These are phyloP conservation scores for Heliconius hewitsoni DNA, from an alignment of 1,140 invertebrate species.

Conservation along the genomic window DNA sequence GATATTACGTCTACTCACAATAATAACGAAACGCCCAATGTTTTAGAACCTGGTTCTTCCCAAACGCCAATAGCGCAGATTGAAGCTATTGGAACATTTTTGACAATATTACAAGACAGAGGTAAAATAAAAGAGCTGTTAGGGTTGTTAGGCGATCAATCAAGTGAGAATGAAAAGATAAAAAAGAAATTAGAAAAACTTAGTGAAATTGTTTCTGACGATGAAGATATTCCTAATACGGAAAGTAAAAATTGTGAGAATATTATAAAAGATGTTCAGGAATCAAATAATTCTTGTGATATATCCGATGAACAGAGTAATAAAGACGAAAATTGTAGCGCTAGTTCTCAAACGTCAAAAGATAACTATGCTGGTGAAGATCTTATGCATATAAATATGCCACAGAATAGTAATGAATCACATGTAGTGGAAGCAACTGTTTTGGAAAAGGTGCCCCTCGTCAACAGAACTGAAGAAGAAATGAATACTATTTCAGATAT, in stretches of 20 bases:
- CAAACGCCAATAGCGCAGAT: constrained; percentile 37
- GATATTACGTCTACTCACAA: constrained; percentile 60
- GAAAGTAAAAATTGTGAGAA: constrained; percentile 16
- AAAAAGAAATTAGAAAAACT: constrained; percentile 71
- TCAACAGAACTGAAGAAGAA: neutral
- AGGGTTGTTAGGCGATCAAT: constrained; percentile 54
- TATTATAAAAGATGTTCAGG: neutral
- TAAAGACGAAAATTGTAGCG: constrained; percentile 19
- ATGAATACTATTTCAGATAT: neutral
- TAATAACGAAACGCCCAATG: constrained; percentile 28
- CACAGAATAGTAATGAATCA: neutral
- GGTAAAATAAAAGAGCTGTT: constrained; percentile 70
- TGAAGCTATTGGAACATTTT: constrained; percentile 58
- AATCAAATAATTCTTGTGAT: constrained; percentile 5
- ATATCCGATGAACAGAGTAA: neutral
- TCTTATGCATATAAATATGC: neutral
- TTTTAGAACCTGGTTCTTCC: constrained; percentile 34
- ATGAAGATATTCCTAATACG: constrained; percentile 39
- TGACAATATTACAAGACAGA: constrained; percentile 72
- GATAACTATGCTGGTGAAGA: neutral
- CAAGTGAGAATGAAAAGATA: constrained; percentile 66
- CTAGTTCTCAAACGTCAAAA: neutral
- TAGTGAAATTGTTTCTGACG: constrained; percentile 64
- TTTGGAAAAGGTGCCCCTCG: neutral
- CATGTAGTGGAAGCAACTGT: neutral